phyloP scores from a whole-genome alignment of 2,888 invertebrate species.

The Drosophila limbata region DNA sequence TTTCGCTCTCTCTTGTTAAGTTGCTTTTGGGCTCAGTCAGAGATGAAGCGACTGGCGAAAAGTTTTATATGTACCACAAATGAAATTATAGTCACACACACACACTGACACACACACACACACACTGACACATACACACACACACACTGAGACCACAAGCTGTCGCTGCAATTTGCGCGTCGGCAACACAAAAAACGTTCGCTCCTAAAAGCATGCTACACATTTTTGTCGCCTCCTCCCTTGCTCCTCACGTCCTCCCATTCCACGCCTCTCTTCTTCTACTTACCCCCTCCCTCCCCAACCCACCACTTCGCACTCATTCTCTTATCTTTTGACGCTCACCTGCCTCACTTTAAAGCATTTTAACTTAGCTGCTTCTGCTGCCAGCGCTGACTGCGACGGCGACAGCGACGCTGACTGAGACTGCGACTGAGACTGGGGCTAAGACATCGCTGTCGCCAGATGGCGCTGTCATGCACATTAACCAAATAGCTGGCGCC shows the following conservation, averaged over 20 bases:
- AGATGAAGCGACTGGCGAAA: conserved; percentile 67
- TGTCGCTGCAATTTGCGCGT: conserved; percentile 75
- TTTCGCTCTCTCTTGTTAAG: conserved; percentile 12
- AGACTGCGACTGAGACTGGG: conserved; percentile 13
- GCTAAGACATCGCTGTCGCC: background rate
- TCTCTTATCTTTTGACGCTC: conserved; percentile 62
- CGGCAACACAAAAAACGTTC: conserved; percentile 52
- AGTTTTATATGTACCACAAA: conserved; percentile 80
- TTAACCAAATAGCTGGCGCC: conserved; percentile 80
- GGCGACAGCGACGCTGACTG: conserved; percentile 31
- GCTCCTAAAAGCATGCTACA: conserved; percentile 76
- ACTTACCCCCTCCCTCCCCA: background rate
- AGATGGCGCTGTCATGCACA: conserved; percentile 57
- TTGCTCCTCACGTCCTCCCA: background rate
- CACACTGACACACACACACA: conserved; percentile 32
- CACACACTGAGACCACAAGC: conserved; percentile 58
- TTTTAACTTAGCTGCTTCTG: conserved; percentile 55
- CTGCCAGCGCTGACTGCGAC: conserved; percentile 16
- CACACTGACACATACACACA: conserved; percentile 26
- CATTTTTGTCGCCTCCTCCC: conserved; percentile 41
- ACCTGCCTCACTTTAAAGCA: conserved; percentile 71
- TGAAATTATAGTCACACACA: conserved; percentile 74
- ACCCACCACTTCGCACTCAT: conserved; percentile 14
- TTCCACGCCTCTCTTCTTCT: background rate
- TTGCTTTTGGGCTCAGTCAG: conserved; percentile 38